A percentile compares a stretch with the other conserved stretches of the same genome.
Evolutionary conservation across 2,888 invertebrate species (phyloP).

Genomic region (Harpalus rufipes): DNA sequence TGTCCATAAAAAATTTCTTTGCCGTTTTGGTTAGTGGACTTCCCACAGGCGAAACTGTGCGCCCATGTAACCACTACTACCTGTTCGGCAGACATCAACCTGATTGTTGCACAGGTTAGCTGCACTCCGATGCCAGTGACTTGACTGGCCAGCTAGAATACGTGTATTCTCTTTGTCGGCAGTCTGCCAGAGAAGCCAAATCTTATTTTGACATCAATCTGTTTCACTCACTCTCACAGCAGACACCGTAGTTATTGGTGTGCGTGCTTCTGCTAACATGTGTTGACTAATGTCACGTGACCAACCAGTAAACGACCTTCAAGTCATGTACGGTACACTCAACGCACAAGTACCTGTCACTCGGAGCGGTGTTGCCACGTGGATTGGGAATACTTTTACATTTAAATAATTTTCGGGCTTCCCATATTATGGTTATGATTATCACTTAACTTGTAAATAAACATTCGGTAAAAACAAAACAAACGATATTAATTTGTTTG

Average conservation of each 20-base stretch:
- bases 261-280: slow-evolving; percentile 72
- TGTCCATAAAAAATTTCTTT: slow-evolving; percentile 25
- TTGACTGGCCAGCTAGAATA: slow-evolving; percentile 69
- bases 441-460: not conserved
- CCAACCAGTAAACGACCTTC: slow-evolving; percentile 79
- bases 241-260: slow-evolving; percentile 79
- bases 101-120: slow-evolving; percentile 68
- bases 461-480: not conserved
- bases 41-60: slow-evolving; percentile 22
- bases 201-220: slow-evolving; percentile 69
- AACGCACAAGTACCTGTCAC: slow-evolving; percentile 75
- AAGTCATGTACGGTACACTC: slow-evolving; percentile 76
- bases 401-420: not conserved
- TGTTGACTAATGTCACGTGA: slow-evolving; percentile 76
- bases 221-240: slow-evolving; percentile 68
- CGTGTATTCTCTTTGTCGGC: slow-evolving; percentile 70
- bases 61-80: slow-evolving; percentile 70
- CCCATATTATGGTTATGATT: not conserved
- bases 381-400: not conserved
- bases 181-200: slow-evolving; percentile 70
- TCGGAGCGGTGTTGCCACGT: slow-evolving; percentile 67
- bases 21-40: slow-evolving; percentile 19
- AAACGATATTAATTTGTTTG: not conserved
- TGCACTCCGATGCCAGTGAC: slow-evolving; percentile 53
- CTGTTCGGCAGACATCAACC: slow-evolving; percentile 72